Evolutionary conservation across 2,113 vertebrate species (phyloP).

Genomic region (Psettodes erumei): DNA sequence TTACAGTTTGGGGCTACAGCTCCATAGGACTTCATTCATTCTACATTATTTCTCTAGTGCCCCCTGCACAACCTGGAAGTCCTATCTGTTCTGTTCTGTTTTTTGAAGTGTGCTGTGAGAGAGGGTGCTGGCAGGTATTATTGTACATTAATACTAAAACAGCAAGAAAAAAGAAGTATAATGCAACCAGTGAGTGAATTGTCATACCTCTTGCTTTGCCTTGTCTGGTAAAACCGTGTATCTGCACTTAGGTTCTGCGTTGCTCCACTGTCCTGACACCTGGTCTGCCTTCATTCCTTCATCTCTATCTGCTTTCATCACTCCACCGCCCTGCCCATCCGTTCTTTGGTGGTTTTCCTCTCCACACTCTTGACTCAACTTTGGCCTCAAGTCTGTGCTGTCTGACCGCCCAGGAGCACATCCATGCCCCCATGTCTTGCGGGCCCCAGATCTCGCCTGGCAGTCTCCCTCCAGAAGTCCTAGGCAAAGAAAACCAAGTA

Average conservation of each 20-base stretch:
- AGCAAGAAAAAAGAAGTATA: neutral
- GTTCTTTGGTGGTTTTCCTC: neutral
- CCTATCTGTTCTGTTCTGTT: too few species aligned
- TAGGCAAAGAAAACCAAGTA: constrained; percentile 44
- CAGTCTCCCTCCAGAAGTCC: constrained; percentile 44
- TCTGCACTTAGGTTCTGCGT: constrained; percentile 22
- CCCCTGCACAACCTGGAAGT: too few species aligned
- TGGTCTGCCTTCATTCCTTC: constrained; percentile 2
- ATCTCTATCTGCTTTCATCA: constrained; percentile 3
- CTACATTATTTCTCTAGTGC: too few species aligned
- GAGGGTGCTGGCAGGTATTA: neutral
- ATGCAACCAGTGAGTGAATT: neutral
- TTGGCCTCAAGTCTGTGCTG: constrained; percentile 6
- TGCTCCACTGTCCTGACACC: constrained; percentile 1
- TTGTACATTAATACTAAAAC: neutral
- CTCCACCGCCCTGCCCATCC: neutral
- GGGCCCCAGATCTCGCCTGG: constrained; percentile 4
- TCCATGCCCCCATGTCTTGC: constrained; percentile 18
- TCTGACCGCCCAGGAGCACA: constrained; percentile 28
- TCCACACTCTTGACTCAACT: constrained; percentile 7
- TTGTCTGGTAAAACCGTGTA: neutral
- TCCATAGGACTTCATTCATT: too few species aligned
- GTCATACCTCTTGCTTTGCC: constrained; percentile 45
- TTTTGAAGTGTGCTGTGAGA: neutral
- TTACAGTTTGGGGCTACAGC: too few species aligned